Conservation (phyloP, 2,888 invertebrate species). For the Plusia festucae region DNA sequence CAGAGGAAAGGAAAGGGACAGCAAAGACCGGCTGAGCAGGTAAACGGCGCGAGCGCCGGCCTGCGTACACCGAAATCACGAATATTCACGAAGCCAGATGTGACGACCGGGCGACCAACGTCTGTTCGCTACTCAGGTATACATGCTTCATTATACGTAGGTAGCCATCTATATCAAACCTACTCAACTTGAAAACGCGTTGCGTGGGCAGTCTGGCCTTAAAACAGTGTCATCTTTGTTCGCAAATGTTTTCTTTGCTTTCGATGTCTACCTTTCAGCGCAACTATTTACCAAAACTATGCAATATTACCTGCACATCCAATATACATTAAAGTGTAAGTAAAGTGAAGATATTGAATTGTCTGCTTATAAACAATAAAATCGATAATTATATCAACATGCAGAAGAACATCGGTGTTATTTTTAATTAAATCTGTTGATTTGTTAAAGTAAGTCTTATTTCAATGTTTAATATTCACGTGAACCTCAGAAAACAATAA, state of each 20-base stretch:
- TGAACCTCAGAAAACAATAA: no score
- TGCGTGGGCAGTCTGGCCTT: conserved; percentile 50
- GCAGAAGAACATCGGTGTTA: no score
- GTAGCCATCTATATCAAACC: conserved; percentile 36
- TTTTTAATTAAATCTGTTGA: no score
- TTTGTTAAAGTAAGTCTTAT: no score
- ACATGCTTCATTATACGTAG: conserved; percentile 37
- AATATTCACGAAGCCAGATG: conserved; percentile 77
- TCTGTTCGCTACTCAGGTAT: conserved; percentile 59
- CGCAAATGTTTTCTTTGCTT: conserved; percentile 30
- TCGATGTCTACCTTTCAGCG: neutral
- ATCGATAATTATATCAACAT: no score
- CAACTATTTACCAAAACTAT: neutral
- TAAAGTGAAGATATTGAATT: no score
- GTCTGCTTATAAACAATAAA: no score
- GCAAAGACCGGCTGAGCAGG: conserved; percentile 76
- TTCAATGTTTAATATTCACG: no score
- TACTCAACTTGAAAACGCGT: conserved; percentile 43
- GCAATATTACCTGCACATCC: no score
- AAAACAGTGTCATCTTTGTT: conserved; percentile 36
- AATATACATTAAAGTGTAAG: no score
- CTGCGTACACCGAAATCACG: conserved; percentile 73
- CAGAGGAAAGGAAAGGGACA: conserved; percentile 61
- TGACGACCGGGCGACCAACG: conserved; percentile 58
- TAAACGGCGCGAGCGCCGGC: conserved; percentile 66